Base-by-base conservation (phyloP, 2,888 invertebrate species). In the Pammene fasciana region DNA sequence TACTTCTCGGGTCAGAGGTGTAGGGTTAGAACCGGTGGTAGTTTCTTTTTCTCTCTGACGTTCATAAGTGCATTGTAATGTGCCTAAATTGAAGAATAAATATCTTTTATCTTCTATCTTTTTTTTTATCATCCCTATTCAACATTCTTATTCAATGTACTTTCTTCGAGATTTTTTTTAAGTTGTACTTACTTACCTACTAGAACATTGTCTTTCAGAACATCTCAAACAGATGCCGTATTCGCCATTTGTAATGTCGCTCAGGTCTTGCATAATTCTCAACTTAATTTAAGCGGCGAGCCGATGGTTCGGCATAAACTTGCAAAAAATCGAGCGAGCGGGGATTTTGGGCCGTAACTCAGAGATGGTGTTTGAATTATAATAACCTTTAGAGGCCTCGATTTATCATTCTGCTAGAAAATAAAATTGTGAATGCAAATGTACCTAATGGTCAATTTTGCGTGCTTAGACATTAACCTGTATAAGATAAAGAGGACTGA, bases 231-330 rank as follows among this genome's bases (percentile, higher is more conserved):
- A 59, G 26, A 14, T 1, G 38, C 50, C 26, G 10, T 48, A 36
- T 48, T 52, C 57, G 36, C 38, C 34, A 54, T 54, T 57, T 65
- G 50, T 68, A 57, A 64, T 68, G 57, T 57, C 52, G 14, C 16
- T 16, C 68, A 57, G 68, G 68, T 57, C 57, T n/a, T 48, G 68
- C 64, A 68, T 68, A 68, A 68, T 68, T 68, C 64, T 18, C 38
- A 43, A 45, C 64, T 68, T 65, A 68, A 59, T 68, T 68, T 68
- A 68, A 68, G 68, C 57, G 57, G 43, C 68, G 26, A 43, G 45
- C 34, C 36, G 56, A 68, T 50, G 68, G 56, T 43, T 56, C 38
- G 38, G 59, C 13, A 62, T 52, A 50, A 57, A 67, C 55, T 61
- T 67, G 60, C 48, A 68, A 59, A 64, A 56, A 50, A 45, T 18